A percentile compares a stretch with the other conserved stretches of the same genome.
These are phyloP conservation scores for Sphinx pinastri DNA, from an alignment of 2,888 invertebrate species.

Conservation along the genomic window DNA sequence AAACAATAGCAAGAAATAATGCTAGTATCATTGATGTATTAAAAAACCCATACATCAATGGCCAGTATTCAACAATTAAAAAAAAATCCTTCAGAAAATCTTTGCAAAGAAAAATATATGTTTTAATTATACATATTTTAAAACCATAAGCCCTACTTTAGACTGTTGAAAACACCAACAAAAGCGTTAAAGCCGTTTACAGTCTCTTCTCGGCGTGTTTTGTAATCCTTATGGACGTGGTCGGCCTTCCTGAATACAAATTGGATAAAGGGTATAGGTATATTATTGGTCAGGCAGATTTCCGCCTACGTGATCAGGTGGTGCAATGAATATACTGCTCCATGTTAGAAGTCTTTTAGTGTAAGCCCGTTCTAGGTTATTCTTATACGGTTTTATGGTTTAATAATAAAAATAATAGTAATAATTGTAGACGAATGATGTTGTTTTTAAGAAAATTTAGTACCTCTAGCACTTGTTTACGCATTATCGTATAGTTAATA, in stretches of 20 bases:
- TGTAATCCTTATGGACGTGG: slow-evolving; percentile 61
- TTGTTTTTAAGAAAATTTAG: too few species aligned
- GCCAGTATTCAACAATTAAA: too few species aligned
- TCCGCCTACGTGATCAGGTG: slow-evolving; percentile 65
- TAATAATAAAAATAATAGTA: slow-evolving; percentile 38
- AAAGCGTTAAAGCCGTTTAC: slow-evolving; percentile 65
- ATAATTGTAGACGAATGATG: too few species aligned
- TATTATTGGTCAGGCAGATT: slow-evolving; percentile 75
- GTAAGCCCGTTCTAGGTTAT: slow-evolving; percentile 40
- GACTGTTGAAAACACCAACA: slow-evolving; percentile 52
- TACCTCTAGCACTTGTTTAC: too few species aligned
- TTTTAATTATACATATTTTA: background rate
- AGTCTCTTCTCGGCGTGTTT: slow-evolving; percentile 62
- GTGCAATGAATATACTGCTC: slow-evolving; percentile 50
- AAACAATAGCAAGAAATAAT: too few species aligned
- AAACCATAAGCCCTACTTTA: slow-evolving; percentile 35
- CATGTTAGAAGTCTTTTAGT: slow-evolving; percentile 65
- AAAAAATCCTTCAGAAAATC: too few species aligned
- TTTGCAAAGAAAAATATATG: too few species aligned
- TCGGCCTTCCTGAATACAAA: slow-evolving; percentile 62
- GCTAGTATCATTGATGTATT: too few species aligned
- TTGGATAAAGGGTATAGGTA: slow-evolving; percentile 66
- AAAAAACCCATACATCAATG: too few species aligned
- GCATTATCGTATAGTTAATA: too few species aligned
- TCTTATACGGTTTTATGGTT: slow-evolving; percentile 45